Evolutionary conservation across 2,113 vertebrate genomes (phyloP).

Genomic region (Hystrix brachyura): DNA sequence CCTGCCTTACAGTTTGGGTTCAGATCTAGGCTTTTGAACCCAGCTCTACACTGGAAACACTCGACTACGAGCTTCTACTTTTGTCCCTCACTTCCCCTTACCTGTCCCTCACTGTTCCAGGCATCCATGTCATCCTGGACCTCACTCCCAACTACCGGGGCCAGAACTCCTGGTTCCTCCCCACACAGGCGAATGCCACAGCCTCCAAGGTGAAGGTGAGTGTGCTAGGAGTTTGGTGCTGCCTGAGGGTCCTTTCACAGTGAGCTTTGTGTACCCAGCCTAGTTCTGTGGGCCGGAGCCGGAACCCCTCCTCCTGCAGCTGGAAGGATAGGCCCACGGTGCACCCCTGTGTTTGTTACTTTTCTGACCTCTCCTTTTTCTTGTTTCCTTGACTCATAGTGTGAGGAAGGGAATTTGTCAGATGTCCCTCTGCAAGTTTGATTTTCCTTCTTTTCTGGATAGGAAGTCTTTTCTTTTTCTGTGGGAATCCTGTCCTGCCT

Average conservation of each 20-base stretch:
- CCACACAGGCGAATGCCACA: not conserved
- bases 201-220: constrained; percentile 80
- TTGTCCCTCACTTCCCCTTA: not conserved
- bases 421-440: constrained; percentile 26
- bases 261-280: not conserved
- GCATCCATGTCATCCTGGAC: constrained; percentile 92
- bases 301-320: not conserved
- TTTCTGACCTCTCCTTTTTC: not conserved
- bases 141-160: constrained; percentile 92
- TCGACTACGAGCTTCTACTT: not conserved
- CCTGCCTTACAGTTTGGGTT: not conserved
- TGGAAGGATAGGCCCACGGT: not conserved
- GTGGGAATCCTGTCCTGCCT: constrained; percentile 62
- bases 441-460: constrained; percentile 54
- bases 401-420: constrained; percentile 59
- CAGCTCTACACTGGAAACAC: not conserved
- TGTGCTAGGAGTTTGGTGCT: not conserved
- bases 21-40: not conserved
- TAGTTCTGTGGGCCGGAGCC: accelerated
- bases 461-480: constrained; percentile 67
- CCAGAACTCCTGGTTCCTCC: constrained; percentile 86
- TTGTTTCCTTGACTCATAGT: constrained; percentile 11
- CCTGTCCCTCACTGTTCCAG: constrained; percentile 78
- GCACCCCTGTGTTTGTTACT: not conserved
- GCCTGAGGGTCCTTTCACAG: not conserved